Conservation (phyloP, 2,888 invertebrate species). For the Apamea epomidion region DNA sequence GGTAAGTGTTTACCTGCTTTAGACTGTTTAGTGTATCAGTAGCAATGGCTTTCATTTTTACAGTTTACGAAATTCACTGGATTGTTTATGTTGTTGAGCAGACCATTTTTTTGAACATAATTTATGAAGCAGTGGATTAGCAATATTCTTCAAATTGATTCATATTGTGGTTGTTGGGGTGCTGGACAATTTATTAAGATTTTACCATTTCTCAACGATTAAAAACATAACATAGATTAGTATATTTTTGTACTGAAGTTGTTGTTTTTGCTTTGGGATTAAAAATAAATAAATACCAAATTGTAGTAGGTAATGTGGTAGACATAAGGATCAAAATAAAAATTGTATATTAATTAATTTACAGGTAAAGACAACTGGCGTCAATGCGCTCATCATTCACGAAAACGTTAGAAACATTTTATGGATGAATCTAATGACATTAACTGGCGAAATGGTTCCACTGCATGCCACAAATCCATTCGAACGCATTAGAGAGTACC, state of each 20-base stretch:
- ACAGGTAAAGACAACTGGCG: slow-evolving; percentile 74
- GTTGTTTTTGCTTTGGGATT: background rate
- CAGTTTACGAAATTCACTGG: background rate
- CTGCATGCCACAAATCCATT: slow-evolving; percentile 70
- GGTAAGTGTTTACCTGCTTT: slow-evolving; percentile 71
- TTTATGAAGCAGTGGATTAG: background rate
- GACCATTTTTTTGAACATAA: background rate
- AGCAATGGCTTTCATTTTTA: background rate
- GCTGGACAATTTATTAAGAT: background rate
- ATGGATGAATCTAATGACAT: slow-evolving; percentile 70
- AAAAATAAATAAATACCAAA: background rate
- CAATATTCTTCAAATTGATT: background rate
- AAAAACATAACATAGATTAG: background rate
- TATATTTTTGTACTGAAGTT: background rate
- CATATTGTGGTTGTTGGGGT: background rate
- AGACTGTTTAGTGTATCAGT: background rate
- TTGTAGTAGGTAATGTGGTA: background rate
- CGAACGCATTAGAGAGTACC: slow-evolving; percentile 76
- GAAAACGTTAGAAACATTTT: slow-evolving; percentile 82
- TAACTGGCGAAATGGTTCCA: slow-evolving; percentile 44
- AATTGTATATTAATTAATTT: slow-evolving; percentile 50
- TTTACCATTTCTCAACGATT: background rate
- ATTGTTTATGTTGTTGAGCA: background rate
- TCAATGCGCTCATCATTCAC: slow-evolving; percentile 78
- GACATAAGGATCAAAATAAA: slow-evolving; percentile 1